Evolutionary conservation across 2,888 invertebrate species (phyloP), one percentile per base, ranked within the genome.

Genomic region (Apamea monoglypha): DNA sequence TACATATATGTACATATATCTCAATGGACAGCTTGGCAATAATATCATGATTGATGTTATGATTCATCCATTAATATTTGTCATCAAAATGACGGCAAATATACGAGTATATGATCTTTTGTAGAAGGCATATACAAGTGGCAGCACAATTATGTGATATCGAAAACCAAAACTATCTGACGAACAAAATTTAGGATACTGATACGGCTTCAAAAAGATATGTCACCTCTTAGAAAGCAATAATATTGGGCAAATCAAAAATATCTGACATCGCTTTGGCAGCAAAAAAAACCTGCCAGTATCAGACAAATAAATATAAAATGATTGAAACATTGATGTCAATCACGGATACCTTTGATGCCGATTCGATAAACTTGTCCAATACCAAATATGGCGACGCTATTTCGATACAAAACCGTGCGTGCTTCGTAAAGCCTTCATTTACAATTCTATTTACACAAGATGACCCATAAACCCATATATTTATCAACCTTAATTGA

Each of bases 401-500:
- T 36, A 63, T 2, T 64, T 16, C 36, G 7, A 80, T 47, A 66
- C 80, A 53, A 78, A 50, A 64, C 25, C 63, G 18, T 74, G n/a
- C 25, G 21, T 40, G 29, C 12, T 67, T 16, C 5, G 16, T 10
- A 36, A 16, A 61, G 40, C n/a, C 47, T 69, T 56, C 64, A 66
- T 85, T 87, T 68, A 74, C 81, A 84, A 76, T 76, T 76, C 76
- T 76, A 84, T 80, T 36, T 53, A 53, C 70, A 63, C 80, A 80
- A 80, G 80, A 87, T 85, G 80, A 67, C 82, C 74, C 69, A 89
- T 73, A 82, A 87, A 85, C 76, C 74, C 21, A 84, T 73, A 82
- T 87, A 89, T 85, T 78, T 87, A 87, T 85, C 76, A 85, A 74
- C 47, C 69, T 66, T 89, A 87, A 87, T 87, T 87, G 88, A 74